phyloP scores from a whole-genome alignment of 2,888 invertebrate species.

The Troides helena region DNA sequence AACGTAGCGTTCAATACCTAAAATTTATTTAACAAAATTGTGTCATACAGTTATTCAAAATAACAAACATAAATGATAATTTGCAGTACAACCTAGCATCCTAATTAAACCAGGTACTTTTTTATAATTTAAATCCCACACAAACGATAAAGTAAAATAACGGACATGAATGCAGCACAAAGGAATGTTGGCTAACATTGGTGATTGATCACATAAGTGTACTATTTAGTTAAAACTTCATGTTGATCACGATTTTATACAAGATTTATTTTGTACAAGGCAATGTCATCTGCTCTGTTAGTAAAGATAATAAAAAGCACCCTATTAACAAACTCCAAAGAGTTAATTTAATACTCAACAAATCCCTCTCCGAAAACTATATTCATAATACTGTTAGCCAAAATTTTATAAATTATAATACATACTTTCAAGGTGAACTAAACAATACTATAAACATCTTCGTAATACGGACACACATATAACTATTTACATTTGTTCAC shows the following conservation, averaged over 20 bases:
- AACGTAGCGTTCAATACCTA: constrained; percentile 67
- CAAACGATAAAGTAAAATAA: constrained; percentile 53
- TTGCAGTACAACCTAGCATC: constrained; percentile 79
- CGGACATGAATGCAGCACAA: constrained; percentile 74
- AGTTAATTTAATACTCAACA: not conserved
- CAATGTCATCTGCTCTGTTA: constrained; percentile 8
- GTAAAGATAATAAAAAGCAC: constrained; percentile 23
- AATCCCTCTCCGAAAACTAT: constrained; percentile 43
- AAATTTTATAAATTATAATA: constrained; percentile 21
- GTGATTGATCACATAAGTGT: constrained; percentile 33
- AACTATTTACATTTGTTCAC: constrained; percentile 27
- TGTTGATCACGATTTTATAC: constrained; percentile 3
- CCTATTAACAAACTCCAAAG: constrained; percentile 15
- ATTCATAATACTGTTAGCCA: constrained; percentile 63
- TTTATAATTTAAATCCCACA: constrained; percentile 71
- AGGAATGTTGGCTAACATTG: constrained; percentile 77
- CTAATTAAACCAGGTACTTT: constrained; percentile 80
- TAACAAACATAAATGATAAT: constrained; percentile 80
- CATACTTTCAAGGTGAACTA: constrained; percentile 18
- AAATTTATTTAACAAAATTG: constrained; percentile 81
- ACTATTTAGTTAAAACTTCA: constrained; percentile 25
- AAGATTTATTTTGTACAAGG: not conserved
- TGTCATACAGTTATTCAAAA: constrained; percentile 80
- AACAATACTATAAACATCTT: constrained; percentile 26
- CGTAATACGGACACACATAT: constrained; percentile 16